Evolutionary conservation across 2,113 vertebrate genomes (phyloP).

Genomic region (Malurus elegans): DNA sequence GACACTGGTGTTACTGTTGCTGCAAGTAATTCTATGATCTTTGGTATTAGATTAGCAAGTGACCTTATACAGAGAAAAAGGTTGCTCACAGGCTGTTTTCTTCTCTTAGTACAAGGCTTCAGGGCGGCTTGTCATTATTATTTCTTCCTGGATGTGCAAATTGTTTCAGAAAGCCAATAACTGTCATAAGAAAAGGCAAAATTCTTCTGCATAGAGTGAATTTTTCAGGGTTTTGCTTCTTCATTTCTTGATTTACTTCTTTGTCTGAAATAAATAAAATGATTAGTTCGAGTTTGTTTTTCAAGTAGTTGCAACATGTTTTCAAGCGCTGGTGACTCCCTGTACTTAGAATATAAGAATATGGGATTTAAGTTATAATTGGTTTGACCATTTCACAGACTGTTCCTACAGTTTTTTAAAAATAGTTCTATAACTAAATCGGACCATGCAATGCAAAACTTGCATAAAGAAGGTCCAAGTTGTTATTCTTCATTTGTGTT

Average conservation of each 20-base stretch:
- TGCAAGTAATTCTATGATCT: neutral
- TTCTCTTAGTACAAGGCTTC: neutral
- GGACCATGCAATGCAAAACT: neutral
- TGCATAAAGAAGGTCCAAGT: neutral
- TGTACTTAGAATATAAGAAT: neutral
- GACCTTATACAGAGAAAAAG: neutral
- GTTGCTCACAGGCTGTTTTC: neutral
- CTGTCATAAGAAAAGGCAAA: neutral
- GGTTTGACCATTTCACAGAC: neutral
- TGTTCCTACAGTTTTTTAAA: neutral
- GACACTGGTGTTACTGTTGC: neutral
- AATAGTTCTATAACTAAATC: neutral
- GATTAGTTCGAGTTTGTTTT: neutral
- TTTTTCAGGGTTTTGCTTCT: neutral
- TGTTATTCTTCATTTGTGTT: neutral
- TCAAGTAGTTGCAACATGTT: neutral
- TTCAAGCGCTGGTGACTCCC: neutral
- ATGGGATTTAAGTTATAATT: neutral
- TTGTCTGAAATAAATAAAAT: neutral
- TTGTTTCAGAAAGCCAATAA: neutral
- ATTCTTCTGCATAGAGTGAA: neutral
- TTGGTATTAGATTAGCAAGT: conserved; percentile 26
- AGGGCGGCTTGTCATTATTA: neutral
- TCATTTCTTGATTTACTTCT: neutral
- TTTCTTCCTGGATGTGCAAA: neutral